Evolutionary conservation across 2,797 vertebrate species (phyloP).

Genomic region (Pteronotus mesoamericanus): DNA sequence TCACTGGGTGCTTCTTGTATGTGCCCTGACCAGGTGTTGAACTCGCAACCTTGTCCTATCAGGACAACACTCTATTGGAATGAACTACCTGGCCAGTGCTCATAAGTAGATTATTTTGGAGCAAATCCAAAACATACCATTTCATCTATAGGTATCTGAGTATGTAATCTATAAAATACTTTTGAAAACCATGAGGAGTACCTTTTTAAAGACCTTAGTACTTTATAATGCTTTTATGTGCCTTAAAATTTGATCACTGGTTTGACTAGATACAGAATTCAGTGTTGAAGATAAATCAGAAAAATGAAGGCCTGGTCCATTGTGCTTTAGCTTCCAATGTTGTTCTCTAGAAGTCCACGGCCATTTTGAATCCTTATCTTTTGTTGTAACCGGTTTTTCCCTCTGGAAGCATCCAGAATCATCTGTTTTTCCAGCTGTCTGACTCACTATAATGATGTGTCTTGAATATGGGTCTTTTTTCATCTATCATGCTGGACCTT

Average conservation of each 20-base stretch:
- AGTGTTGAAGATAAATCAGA: not conserved
- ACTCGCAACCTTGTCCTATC: too few relatives aligned
- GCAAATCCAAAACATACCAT: not conserved
- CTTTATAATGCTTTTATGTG: slow-evolving; percentile 20
- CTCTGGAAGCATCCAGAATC: not conserved
- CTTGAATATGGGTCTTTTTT: not conserved
- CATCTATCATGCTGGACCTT: not conserved
- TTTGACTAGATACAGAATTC: not conserved
- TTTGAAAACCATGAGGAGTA: not conserved
- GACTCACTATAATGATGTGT: not conserved
- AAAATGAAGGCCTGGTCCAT: not conserved
- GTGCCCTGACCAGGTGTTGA: too few relatives aligned
- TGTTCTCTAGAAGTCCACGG: not conserved
- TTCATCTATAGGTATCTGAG: not conserved
- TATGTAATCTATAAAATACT: not conserved
- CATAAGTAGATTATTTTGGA: not conserved
- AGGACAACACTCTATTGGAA: too few relatives aligned
- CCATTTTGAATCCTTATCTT: not conserved
- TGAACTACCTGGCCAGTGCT: too few relatives aligned
- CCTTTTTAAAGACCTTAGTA: not conserved
- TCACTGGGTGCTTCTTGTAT: too few relatives aligned
- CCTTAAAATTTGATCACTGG: not conserved
- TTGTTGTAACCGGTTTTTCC: not conserved
- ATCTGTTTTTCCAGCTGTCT: not conserved
- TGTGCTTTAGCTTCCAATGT: not conserved